A percentile compares a stretch with the other conserved stretches of the same genome.
phyloP scores from a whole-genome alignment of 1,140 invertebrate species.

The Doryteuthis pealeii region DNA sequence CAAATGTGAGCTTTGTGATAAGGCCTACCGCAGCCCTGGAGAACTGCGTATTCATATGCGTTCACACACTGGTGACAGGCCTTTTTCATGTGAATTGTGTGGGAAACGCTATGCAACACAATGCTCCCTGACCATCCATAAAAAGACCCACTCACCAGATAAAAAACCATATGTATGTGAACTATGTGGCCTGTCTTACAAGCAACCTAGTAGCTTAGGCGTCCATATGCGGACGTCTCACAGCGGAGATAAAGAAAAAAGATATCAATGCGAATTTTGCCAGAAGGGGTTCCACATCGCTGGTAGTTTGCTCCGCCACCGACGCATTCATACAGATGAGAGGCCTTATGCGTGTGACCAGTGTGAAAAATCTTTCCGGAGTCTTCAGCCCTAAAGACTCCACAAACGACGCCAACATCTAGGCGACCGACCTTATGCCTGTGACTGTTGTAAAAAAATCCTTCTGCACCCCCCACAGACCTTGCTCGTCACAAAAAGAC shows the following conservation, averaged over 20 bases:
- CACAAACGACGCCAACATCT: neutral
- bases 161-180: neutral
- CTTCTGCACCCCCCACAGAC: neutral
- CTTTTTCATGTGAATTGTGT: neutral
- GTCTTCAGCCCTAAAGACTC: neutral
- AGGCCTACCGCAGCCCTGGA: neutral
- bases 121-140: constrained; percentile 2
- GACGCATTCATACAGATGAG: constrained; percentile 64
- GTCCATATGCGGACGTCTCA: neutral
- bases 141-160: neutral
- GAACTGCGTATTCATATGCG: neutral
- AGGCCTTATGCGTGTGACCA: constrained; percentile 62
- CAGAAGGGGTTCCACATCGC: neutral
- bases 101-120: neutral
- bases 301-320: constrained; percentile 48
- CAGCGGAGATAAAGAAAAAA: neutral
- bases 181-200: neutral
- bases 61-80: neutral
- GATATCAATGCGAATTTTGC: neutral
- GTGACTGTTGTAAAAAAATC: neutral
- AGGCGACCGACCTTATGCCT: neutral
- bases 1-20: neutral
- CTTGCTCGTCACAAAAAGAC: neutral
- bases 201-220: neutral
- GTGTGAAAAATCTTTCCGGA: constrained; percentile 57